Base-by-base conservation (phyloP, 2,888 invertebrate species). In the Anticlea derivata region DNA sequence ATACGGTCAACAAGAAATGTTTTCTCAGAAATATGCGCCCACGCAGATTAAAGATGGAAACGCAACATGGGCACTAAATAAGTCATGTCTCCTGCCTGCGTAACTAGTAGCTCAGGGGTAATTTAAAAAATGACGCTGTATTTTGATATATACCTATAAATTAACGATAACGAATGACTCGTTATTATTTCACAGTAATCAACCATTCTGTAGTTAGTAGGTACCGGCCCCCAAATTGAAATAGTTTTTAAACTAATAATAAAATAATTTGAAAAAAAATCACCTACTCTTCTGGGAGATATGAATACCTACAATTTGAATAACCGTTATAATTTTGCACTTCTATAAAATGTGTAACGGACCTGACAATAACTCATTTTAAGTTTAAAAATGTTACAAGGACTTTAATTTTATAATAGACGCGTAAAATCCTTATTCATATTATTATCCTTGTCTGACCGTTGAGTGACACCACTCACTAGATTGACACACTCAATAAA, bases 31-130 rank as follows among this genome's bases (percentile, higher is more conserved):
- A 84, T 86, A 86, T 87, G 86, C 83, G 75, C 86, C 84, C 86
- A 86, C 87, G 86, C 86, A 86, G 86, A 85, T 87, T 83, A 85
- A 84, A 83, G 86, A 87, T 86, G 87, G 82, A 86, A 86, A 85
- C 82, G 79, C 81, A 82, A 83, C 86, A 82, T 81, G 83, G 79
- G 76, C 85, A 82, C 86, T 87, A 88, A 88, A 86, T 87, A 87
- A 84, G 83, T 86, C 83, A 76, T 83, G 85, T 83, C 81, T 80
- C 72, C 75, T 72, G 80, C 78, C 80, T 65, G 74, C 73, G 78
- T 77, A 80, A 78, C 83, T 82, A 83, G 78, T 73, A 76, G 75
- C 78, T 67, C 63, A 73, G 65, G 67, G 71, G 66, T 73, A 63
- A 74, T 80, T 72, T 74, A 66, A 71, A 78, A 77, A 74, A 40